Percentiles rank a stretch among this genome's conserved stretches.
These are phyloP conservation scores for Drosophila eohydei DNA, from an alignment of 2,888 invertebrate genomes.

Conservation along the genomic window DNA sequence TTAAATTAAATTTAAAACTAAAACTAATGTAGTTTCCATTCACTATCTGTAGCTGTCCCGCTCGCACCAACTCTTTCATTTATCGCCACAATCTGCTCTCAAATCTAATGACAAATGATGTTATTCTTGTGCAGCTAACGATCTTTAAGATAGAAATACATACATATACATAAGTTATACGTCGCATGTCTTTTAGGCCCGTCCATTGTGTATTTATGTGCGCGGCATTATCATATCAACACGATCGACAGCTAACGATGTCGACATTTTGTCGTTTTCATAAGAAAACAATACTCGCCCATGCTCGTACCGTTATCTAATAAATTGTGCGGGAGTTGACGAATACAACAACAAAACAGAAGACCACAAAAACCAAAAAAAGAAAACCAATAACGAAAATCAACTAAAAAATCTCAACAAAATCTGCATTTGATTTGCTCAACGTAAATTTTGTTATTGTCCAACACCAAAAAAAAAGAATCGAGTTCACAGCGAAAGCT, in stretches of 20 bases:
- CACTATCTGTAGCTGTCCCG: background rate
- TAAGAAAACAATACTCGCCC: conserved; percentile 54
- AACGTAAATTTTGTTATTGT: conserved; percentile 62
- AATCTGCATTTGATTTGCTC: conserved; percentile 67
- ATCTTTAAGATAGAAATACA: conserved; percentile 63
- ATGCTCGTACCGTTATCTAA: conserved; percentile 66
- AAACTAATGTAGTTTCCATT: conserved; percentile 11
- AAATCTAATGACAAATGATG: conserved; percentile 62
- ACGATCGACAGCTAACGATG: conserved; percentile 72
- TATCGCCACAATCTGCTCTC: conserved; percentile 40
- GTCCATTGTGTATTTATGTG: conserved; percentile 54
- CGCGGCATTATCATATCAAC: conserved; percentile 72
- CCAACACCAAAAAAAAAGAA: conserved; percentile 14
- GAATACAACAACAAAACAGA: conserved; percentile 20
- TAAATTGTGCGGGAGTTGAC: conserved; percentile 76
- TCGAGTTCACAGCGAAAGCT: conserved; percentile 72
- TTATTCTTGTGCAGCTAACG: conserved; percentile 54
- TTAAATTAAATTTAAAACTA: conserved; percentile 20
- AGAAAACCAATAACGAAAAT: conserved; percentile 17
- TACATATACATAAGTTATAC: conserved; percentile 1
- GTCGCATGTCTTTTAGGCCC: conserved; percentile 18
- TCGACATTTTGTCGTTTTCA: conserved; percentile 74
- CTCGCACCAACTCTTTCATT: background rate
- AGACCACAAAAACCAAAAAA: conserved; percentile 11
- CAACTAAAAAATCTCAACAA: conserved; percentile 23